Conservation (phyloP, 2,888 invertebrate genomes). For the Matsumyia berberina region DNA sequence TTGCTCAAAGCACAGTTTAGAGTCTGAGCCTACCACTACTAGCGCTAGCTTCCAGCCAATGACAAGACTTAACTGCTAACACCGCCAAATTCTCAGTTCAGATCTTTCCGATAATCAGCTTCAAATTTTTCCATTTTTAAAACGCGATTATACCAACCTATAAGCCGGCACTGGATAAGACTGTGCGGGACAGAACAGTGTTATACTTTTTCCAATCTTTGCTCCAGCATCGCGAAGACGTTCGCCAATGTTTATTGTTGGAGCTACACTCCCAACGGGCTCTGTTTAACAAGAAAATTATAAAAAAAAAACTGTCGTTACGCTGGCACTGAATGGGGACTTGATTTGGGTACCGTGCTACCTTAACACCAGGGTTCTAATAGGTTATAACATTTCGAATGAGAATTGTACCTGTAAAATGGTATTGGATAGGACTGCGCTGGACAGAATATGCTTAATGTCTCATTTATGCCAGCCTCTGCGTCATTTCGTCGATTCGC, state of each 20-base stretch:
- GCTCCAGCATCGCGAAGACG: slow-evolving; percentile 86
- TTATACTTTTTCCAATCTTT: slow-evolving; percentile 85
- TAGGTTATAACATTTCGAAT: slow-evolving; percentile 80
- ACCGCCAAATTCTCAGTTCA: too few relatives aligned
- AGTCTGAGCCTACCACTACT: too few relatives aligned
- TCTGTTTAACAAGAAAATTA: slow-evolving; percentile 79
- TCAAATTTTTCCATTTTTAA: too few relatives aligned
- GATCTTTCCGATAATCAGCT: too few relatives aligned
- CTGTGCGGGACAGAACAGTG: slow-evolving; percentile 90
- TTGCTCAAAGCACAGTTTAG: too few relatives aligned
- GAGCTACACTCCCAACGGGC: slow-evolving; percentile 85
- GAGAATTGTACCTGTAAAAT: slow-evolving; percentile 84
- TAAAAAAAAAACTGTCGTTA: not conserved
- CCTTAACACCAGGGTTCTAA: slow-evolving; percentile 85
- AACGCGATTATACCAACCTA: slow-evolving; percentile 88
- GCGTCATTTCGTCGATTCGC: slow-evolving; percentile 88
- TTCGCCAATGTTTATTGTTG: slow-evolving; percentile 90
- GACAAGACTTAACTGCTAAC: too few relatives aligned
- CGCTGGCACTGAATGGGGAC: slow-evolving; percentile 78
- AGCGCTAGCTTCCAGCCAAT: too few relatives aligned
- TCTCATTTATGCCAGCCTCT: slow-evolving; percentile 80
- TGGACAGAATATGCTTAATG: slow-evolving; percentile 89
- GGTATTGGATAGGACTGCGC: slow-evolving; percentile 90
- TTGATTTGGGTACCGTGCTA: slow-evolving; percentile 87
- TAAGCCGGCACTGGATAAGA: slow-evolving; percentile 90